Evolutionary conservation across 2,797 vertebrate species (phyloP), one percentile per base, ranked within the genome.

Genomic region (Monodelphis domestica): DNA sequence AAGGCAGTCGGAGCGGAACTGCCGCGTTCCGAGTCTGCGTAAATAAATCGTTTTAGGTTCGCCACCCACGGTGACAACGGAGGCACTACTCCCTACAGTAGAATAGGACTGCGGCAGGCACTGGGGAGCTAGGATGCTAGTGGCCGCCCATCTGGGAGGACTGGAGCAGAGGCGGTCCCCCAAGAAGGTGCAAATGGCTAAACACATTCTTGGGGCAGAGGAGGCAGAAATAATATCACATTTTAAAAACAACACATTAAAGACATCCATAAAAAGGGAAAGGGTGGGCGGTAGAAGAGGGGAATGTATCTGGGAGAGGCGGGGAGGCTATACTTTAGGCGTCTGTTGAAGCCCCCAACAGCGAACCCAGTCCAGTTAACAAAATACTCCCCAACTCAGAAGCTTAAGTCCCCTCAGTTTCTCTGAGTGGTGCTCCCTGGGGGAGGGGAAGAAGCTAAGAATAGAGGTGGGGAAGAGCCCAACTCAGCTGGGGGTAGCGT

Each of bases 1-100:
- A 92, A 93, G 91, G 94, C 97, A 88, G 54, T 88, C 33, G 11
- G 84, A 92, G 95, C 26, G 28, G 56, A 84, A 89, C 45, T 2
- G 51, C 92, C 1, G 0, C 51, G 78, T 84, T 84, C 70, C 52
- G 28, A 38, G 45, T 54, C 29, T n/a, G n/a, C 3, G 38, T 84
- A 84, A 84, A 84, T 50, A 84, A 84, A 84, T 50, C 38, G 70
- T 50, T 84, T 84, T 50, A 84, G 38, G 70, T 84, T 70, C 70
- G 26, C 70, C 70, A 17, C 55, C 29, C 14, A 54, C 53, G 10
- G 0, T 14, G 90, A 91, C 50, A 2, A 89, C 30, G 4, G 51
- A 38, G n/a, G 70, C 70, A 21, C 52, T 4, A 6, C 52, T 55
- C 6, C 50, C 57, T 0, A 7, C 30, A 53, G 89, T 91, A 93